phyloP scores from a whole-genome alignment of 2,888 invertebrate genomes.

The Lepetodrilus schrolli region DNA sequence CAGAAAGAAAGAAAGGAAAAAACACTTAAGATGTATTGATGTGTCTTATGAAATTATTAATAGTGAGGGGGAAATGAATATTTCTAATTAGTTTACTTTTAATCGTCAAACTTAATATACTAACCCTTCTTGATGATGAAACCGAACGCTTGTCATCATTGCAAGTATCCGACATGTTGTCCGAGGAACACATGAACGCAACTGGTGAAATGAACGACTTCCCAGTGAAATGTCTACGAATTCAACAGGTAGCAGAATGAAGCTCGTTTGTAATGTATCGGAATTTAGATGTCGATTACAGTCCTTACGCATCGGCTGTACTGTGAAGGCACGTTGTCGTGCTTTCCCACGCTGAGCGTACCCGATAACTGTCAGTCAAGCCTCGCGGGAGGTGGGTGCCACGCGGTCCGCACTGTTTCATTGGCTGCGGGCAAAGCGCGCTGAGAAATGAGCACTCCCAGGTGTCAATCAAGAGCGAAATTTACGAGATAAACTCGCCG shows the following conservation, averaged over 20 bases:
- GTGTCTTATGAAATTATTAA: too few species aligned
- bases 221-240: conserved; percentile 4
- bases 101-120: too few species aligned
- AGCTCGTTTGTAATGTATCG: conserved; percentile 8
- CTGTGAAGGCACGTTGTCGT: conserved; percentile 11
- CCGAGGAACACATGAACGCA: conserved; percentile 1
- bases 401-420: background rate
- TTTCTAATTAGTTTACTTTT: too few species aligned
- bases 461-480: conserved; percentile 30
- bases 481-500: conserved; percentile 30
- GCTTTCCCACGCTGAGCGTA: conserved; percentile 9
- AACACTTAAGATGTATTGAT: too few species aligned
- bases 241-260: conserved; percentile 19
- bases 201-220: background rate
- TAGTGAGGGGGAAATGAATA: too few species aligned
- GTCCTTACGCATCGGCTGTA: background rate
- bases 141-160: background rate
- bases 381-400: conserved; percentile 15
- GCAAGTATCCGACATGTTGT: conserved; percentile 13
- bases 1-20: background rate
- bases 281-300: conserved; percentile 23
- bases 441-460: background rate
- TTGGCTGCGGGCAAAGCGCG: conserved; percentile 3
- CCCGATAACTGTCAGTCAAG: conserved; percentile 19
- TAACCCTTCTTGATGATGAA: background rate